These are phyloP conservation scores for Fulica atra DNA, from an alignment of 2,113 vertebrate genomes.

Conservation along the genomic window DNA sequence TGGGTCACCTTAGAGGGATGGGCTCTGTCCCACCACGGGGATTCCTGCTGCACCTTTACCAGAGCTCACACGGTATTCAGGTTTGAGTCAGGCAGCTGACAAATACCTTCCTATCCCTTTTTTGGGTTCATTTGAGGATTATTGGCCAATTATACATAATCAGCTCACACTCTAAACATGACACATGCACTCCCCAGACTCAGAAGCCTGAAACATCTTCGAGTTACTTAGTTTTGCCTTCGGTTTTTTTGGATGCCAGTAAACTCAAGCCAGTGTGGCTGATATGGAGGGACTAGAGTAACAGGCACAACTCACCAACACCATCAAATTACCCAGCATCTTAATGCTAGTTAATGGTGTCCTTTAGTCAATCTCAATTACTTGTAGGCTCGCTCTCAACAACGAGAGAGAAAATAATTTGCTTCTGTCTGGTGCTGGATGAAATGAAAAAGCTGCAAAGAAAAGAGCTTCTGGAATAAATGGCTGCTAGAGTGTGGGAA, in stretches of 20 bases:
- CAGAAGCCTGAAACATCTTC: fast-evolving
- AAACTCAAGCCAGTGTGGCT: not conserved
- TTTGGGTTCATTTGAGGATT: not conserved
- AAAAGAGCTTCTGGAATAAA: not conserved
- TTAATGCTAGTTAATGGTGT: not conserved
- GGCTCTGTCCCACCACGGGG: not conserved
- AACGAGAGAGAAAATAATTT: not conserved
- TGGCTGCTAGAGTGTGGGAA: not conserved
- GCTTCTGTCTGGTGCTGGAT: not conserved
- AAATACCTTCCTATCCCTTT: not conserved
- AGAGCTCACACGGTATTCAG: not conserved
- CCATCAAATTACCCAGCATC: not conserved
- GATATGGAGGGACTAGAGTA: not conserved
- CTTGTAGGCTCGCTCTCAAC: not conserved
- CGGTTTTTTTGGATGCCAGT: not conserved
- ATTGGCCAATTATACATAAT: not conserved
- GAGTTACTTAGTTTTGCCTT: not conserved
- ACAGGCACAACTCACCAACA: not conserved
- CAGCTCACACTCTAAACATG: not conserved
- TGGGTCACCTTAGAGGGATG: not conserved
- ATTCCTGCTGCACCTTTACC: not conserved
- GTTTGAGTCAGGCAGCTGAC: not conserved
- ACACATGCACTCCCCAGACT: not conserved
- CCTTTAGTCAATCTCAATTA: not conserved
- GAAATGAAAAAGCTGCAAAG: not conserved